A percentile compares a stretch with the other conserved stretches of the same genome.
phyloP scores from a whole-genome alignment of 2,888 invertebrate genomes.

The Aelia acuminata region DNA sequence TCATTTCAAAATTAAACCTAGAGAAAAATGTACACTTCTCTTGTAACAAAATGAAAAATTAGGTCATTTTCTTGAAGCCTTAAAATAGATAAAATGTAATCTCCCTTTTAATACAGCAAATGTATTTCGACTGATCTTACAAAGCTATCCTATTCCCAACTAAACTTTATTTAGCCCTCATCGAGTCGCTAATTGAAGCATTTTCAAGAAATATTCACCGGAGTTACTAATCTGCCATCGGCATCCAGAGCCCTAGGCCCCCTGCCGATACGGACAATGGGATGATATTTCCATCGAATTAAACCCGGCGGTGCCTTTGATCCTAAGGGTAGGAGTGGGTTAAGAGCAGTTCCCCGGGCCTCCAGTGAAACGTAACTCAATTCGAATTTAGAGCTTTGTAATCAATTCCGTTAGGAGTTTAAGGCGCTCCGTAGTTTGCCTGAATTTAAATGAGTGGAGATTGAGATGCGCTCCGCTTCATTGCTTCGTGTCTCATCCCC shows the following conservation, averaged over 20 bases:
- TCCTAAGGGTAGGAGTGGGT: constrained; percentile 42
- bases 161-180: neutral
- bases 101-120: too few species aligned
- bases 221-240: neutral
- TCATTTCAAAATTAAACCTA: too few species aligned
- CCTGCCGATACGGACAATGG: constrained; percentile 22
- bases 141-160: neutral
- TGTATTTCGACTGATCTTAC: neutral
- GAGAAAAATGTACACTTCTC: too few species aligned
- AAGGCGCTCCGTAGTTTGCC: constrained; percentile 42
- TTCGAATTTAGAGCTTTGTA: constrained; percentile 48
- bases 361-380: constrained; percentile 43
- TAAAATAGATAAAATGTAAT: too few species aligned
- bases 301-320: constrained; percentile 24
- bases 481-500: constrained; percentile 27
- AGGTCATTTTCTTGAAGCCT: too few species aligned
- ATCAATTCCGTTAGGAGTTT: constrained; percentile 51
- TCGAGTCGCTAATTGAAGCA: neutral
- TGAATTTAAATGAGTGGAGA: constrained; percentile 50
- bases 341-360: neutral
- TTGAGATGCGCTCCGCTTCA: constrained; percentile 27
- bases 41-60: too few species aligned
- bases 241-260: neutral
- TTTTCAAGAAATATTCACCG: neutral
- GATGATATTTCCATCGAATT: constrained; percentile 45